Percentiles rank a stretch among this genome's conserved stretches.
Conservation (phyloP, 2,888 invertebrate species). For the Tubiluchus corallicola region DNA sequence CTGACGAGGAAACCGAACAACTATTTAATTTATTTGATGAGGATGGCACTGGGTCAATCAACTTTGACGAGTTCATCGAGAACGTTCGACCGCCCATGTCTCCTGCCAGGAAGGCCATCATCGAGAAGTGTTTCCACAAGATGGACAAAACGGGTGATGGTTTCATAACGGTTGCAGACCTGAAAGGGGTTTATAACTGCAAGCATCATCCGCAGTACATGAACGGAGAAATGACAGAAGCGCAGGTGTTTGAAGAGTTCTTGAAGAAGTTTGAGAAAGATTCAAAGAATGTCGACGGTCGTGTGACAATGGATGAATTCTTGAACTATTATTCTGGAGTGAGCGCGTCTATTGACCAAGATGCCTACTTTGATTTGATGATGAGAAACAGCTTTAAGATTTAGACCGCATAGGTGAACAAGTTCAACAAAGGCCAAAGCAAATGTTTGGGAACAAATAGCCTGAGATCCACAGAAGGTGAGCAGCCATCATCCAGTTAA, state of each 20-base stretch:
- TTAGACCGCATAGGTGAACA: too few species aligned
- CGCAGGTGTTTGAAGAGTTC: conserved; percentile 56
- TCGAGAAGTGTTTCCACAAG: conserved; percentile 63
- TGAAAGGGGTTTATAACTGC: conserved; percentile 59
- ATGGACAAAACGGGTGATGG: conserved; percentile 74
- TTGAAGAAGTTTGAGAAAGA: conserved; percentile 56
- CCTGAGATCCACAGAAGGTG: too few species aligned
- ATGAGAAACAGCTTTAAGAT: too few species aligned
- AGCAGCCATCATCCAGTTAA: too few species aligned
- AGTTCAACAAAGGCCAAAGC: too few species aligned
- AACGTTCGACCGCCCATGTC: conserved; percentile 71
- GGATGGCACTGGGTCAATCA: conserved; percentile 60
- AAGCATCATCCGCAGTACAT: conserved; percentile 60
- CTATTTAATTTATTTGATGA: conserved; percentile 55
- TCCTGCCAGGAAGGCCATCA: conserved; percentile 46
- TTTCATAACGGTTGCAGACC: conserved; percentile 51
- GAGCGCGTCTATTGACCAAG: conserved; percentile 82
- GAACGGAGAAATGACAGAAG: conserved; percentile 69
- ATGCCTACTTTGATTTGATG: conserved; percentile 84
- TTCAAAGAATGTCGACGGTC: background rate
- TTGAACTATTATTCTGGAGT: conserved; percentile 79
- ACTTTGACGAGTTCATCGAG: conserved; percentile 69
- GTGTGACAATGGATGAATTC: conserved; percentile 69
- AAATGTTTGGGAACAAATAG: too few species aligned
- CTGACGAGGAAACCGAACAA: conserved; percentile 39